Conservation (phyloP, 2,797 vertebrate species). For the Pseudopleuronectes americanus region DNA sequence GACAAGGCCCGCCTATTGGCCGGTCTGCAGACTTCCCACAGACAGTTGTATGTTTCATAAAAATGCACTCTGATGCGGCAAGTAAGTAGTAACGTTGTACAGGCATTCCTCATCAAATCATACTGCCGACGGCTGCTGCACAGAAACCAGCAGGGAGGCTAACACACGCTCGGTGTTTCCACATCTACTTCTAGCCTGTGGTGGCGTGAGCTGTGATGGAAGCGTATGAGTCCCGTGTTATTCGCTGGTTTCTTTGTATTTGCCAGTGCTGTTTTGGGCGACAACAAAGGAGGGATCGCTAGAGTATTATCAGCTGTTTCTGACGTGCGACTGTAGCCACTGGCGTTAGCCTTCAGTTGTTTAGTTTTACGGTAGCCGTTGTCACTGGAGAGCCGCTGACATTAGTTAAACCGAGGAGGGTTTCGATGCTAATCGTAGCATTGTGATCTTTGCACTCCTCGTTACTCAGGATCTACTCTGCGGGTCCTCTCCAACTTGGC, state of each 20-base stretch:
- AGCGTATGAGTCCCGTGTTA: slow-evolving; percentile 68
- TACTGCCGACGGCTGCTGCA: background rate
- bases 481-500: slow-evolving; percentile 35
- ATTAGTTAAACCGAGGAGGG: slow-evolving; percentile 42
- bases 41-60: slow-evolving; percentile 93
- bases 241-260: slow-evolving; percentile 82
- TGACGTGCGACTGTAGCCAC: slow-evolving; percentile 16
- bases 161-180: slow-evolving; percentile 23
- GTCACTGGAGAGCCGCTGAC: slow-evolving; percentile 39
- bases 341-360: slow-evolving; percentile 1
- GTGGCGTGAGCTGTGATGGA: slow-evolving; percentile 59
- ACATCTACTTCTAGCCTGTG: slow-evolving; percentile 46
- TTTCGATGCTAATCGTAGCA: slow-evolving; percentile 60
- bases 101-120: slow-evolving; percentile 43
- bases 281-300: slow-evolving; percentile 79
- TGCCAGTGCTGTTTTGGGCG: slow-evolving; percentile 71
- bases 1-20: slow-evolving; percentile 84
- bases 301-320: slow-evolving; percentile 45
- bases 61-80: slow-evolving; percentile 99
- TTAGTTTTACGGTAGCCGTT: slow-evolving; percentile 24
- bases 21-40: slow-evolving; percentile 88
- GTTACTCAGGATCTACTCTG: background rate
- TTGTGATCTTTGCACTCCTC: slow-evolving; percentile 31
- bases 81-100: slow-evolving; percentile 89
- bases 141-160: slow-evolving; percentile 3